These are phyloP conservation scores for Channallabes apus DNA, from an alignment of 2,797 vertebrate species.

Conservation along the genomic window DNA sequence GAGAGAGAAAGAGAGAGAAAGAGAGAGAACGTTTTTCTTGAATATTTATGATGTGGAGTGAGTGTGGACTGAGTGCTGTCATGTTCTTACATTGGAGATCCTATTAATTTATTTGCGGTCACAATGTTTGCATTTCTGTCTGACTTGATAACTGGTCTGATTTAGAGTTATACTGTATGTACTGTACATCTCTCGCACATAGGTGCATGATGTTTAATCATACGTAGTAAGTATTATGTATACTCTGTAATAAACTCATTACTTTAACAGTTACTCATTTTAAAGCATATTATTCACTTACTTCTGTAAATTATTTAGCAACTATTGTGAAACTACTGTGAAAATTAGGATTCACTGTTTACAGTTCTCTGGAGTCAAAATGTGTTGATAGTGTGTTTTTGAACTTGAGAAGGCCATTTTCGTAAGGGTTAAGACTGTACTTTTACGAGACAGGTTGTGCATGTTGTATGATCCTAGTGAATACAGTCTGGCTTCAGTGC, in stretches of 20 bases:
- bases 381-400: no score
- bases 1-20: not conserved
- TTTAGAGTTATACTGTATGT: not conserved
- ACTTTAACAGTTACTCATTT: not conserved
- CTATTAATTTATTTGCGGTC: not conserved
- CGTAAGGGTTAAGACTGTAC: no score
- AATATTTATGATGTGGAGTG: not conserved
- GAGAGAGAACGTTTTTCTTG: not conserved
- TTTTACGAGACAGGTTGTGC: no score
- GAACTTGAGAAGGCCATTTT: no score
- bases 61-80: not conserved
- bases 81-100: not conserved
- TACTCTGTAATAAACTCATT: not conserved
- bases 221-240: no score
- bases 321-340: not conserved
- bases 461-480: no score
- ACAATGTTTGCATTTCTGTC: not conserved
- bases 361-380: no score
- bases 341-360: not conserved
- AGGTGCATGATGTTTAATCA: slow-evolving; percentile 1
- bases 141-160: not conserved
- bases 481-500: no score
- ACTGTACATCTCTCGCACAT: not conserved
- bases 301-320: not conserved
- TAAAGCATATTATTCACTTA: not conserved